Evolutionary conservation across 1,140 invertebrate species (phyloP), one percentile per base, ranked within the genome.

Genomic region (Papilio dardanus): DNA sequence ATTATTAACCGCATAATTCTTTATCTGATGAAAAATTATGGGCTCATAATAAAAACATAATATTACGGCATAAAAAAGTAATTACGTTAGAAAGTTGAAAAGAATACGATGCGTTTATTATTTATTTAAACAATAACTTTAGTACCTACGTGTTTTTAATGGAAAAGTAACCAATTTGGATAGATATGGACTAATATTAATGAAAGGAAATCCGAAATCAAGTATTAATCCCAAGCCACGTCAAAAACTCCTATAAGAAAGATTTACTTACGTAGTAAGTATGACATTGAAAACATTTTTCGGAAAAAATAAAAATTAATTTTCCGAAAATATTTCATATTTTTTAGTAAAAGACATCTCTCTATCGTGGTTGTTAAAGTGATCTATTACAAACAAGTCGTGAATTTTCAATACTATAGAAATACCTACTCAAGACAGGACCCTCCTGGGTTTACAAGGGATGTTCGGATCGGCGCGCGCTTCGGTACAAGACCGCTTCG

Each of bases 401-500:
- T 24, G 54, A 58, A 58, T 3, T 58, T 24, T 28, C 35, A 37
- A 37, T 24, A 58, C 54, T 14, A 14, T 28, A 58, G 74, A 42
- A 78, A 77, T 82, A 76, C 68, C 76, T 82, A 76, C 68, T 73
- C 54, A 75, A 74, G 68, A 66, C 33, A 66, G 74, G 68, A 58
- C 54, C 54, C 54, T 58, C 54, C 50, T 54, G 19, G 54, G 54
- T 58, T n/a, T 46, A 58, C 24, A 28, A 88, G 88, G 85, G 86
- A 87, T 87, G 87, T 78, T 71, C 67, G 75, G 37, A 82, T 74
- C 87, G 86, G 89, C 88, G 89, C 89, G 86, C 88, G 89, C 87
- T 88, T 86, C 80, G 75, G 82, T 42, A 62, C 35, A 14, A 31
- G 62, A 62, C 42, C 50, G 69, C 71, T 77, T 82, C 77, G 88